These are phyloP conservation scores for Nematopogon swammerdamellus DNA, from an alignment of 2,888 invertebrate species.

Conservation along the genomic window DNA sequence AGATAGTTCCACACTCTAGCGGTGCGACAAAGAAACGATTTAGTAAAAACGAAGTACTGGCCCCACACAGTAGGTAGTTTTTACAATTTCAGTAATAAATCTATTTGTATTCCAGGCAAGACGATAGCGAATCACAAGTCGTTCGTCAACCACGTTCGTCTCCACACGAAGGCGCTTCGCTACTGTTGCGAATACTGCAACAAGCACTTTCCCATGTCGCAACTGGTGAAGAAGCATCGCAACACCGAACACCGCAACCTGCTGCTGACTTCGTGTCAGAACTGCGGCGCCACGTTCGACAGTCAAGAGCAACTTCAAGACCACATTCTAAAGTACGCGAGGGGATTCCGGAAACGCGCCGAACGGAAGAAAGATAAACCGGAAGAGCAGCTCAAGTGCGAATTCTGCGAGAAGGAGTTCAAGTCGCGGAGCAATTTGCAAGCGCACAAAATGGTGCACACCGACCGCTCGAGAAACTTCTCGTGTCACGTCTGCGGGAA, in stretches of 20 bases:
- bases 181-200: conserved; percentile 42
- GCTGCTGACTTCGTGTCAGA: conserved; percentile 23
- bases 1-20: no score
- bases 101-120: conserved; percentile 14
- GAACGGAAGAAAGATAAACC: conserved; percentile 20
- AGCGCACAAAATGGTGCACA: conserved; percentile 40
- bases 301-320: conserved; percentile 28
- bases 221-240: conserved; percentile 28
- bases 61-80: no score
- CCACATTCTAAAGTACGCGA: conserved; percentile 28
- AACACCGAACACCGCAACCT: conserved; percentile 19
- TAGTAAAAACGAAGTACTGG: no score
- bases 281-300: conserved; percentile 33
- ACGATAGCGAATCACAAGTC: conserved; percentile 25
- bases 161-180: conserved; percentile 29
- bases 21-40: no score
- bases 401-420: conserved; percentile 35
- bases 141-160: conserved; percentile 32
- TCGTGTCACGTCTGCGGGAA: conserved; percentile 46
- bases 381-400: conserved; percentile 32
- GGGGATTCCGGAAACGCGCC: conserved; percentile 11
- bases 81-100: no score
- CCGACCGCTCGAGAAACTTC: conserved; percentile 38
- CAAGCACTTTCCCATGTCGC: conserved; percentile 22
- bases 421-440: conserved; percentile 35